Percentiles rank a stretch among this genome's conserved stretches.
Evolutionary conservation across 2,797 vertebrate genomes (phyloP).

Genomic region (Brachymystax lenok): DNA sequence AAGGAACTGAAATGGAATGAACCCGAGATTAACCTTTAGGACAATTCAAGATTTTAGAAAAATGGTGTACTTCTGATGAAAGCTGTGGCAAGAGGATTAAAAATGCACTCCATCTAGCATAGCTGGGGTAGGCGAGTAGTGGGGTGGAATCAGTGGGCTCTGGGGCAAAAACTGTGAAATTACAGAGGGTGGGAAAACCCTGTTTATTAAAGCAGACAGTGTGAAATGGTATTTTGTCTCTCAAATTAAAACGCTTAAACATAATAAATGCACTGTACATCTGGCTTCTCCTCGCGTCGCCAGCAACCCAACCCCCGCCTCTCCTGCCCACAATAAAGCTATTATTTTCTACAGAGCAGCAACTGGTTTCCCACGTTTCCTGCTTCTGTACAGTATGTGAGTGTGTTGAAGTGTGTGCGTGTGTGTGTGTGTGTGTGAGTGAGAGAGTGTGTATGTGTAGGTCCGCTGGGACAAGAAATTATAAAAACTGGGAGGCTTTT

Average conservation of each 20-base stretch:
- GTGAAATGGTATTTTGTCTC: constrained; percentile 82
- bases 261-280: constrained; percentile 83
- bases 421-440: constrained; percentile 18
- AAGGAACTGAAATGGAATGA: constrained; percentile 82
- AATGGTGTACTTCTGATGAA: constrained; percentile 59
- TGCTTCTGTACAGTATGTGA: constrained; percentile 12
- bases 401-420: constrained; percentile 18
- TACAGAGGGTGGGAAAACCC: constrained; percentile 79
- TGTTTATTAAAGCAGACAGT: constrained; percentile 86
- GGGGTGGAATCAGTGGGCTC: constrained; percentile 62
- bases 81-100: constrained; percentile 76
- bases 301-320: constrained; percentile 55
- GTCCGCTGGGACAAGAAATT: constrained; percentile 73
- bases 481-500: constrained; percentile 69
- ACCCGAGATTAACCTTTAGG: constrained; percentile 53
- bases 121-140: constrained; percentile 58
- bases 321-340: constrained; percentile 53
- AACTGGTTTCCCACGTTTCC: constrained; percentile 42
- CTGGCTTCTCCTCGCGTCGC: constrained; percentile 68
- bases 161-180: constrained; percentile 83
- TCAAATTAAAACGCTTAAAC: constrained; percentile 83
- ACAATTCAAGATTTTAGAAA: constrained; percentile 51
- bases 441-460: constrained; percentile 22
- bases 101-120: constrained; percentile 73
- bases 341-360: constrained; percentile 68